Evolutionary conservation across 2,888 invertebrate genomes (phyloP), one percentile per base, ranked within the genome.

Genomic region (Pecten maximus): DNA sequence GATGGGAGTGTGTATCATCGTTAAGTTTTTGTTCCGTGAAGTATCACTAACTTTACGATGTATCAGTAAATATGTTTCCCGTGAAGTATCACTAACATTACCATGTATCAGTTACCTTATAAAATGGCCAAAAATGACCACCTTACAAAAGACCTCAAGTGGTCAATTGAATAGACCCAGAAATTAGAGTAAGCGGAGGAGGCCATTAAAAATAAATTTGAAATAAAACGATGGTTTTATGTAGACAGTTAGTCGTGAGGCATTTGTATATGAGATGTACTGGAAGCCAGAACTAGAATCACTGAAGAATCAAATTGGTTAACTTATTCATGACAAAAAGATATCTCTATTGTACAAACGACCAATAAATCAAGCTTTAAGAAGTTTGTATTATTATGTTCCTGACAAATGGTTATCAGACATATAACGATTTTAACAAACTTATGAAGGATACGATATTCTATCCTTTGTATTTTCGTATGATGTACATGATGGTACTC

Each of bases 41-140:
- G n/a, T n/a, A n/a, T n/a, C n/a, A n/a, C n/a, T n/a, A n/a, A n/a
- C n/a, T n/a, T n/a, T n/a, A n/a, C n/a, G n/a, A n/a, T n/a, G n/a
- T n/a, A n/a, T 48, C 48, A 48, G 15, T 48, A 48, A 15, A 19
- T 48, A 48, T 10, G 48, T 54, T 2, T 54, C 4, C 50, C 50
- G 50, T 54, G 50, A 54, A 54, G 19, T 54, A 54, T 54, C 50
- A 54, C 50, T 54, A 16, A 19, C 50, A 2, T 54, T 19, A 54
- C 4, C 15, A 19, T 23, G 10, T 74, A 74, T 74, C 74, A 35
- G 74, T 74, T 74, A 74, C 28, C 74, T 74, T 4, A 35, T 10
- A 74, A 35, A 74, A 74, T 74, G 74, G 74, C 74, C 74, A 74
- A 74, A 74, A 74, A 74, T 74, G 74, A 74, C 74, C 35, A 35